These are phyloP conservation scores for Perizoma flavofasciatum DNA, from an alignment of 2,888 invertebrate species.

Conservation along the genomic window DNA sequence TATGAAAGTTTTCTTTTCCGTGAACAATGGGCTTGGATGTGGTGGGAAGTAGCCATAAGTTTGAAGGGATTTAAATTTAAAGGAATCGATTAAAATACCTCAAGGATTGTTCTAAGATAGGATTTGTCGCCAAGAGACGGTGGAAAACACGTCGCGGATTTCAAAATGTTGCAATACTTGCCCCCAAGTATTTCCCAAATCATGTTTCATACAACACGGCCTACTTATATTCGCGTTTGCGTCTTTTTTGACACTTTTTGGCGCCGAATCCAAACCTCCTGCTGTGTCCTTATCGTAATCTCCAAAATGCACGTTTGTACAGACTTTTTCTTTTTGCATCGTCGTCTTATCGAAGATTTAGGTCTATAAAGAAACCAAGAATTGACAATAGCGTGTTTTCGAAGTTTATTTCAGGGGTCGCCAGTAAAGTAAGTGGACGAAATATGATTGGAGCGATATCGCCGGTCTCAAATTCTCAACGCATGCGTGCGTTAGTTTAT, in stretches of 20 bases:
- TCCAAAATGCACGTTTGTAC: slow-evolving; percentile 52
- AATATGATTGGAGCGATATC: slow-evolving; percentile 18
- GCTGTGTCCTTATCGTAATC: slow-evolving; percentile 60
- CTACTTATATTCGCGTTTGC: slow-evolving; percentile 47
- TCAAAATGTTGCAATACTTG: slow-evolving; percentile 41
- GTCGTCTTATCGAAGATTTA: slow-evolving; percentile 46
- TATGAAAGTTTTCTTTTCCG: no score
- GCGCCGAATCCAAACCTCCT: slow-evolving; percentile 55
- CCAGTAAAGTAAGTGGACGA: slow-evolving; percentile 20
- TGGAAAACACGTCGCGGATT: no score
- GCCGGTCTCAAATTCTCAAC: slow-evolving; percentile 5
- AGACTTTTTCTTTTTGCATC: slow-evolving; percentile 46
- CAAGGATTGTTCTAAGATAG: no score
- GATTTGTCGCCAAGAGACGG: no score
- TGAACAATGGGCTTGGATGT: no score
- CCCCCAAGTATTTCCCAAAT: slow-evolving; percentile 41
- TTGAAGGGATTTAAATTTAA: no score
- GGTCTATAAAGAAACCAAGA: slow-evolving; percentile 19
- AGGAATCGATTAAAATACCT: no score
- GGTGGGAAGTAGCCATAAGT: no score
- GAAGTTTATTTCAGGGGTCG: slow-evolving; percentile 27
- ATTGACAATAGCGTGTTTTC: slow-evolving; percentile 22
- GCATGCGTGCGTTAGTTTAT: slow-evolving; percentile 10
- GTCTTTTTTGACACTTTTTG: slow-evolving; percentile 63
- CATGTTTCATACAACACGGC: slow-evolving; percentile 50